phyloP scores from a whole-genome alignment of 2,888 invertebrate genomes.

The Sphaerophoria rueppellii region DNA sequence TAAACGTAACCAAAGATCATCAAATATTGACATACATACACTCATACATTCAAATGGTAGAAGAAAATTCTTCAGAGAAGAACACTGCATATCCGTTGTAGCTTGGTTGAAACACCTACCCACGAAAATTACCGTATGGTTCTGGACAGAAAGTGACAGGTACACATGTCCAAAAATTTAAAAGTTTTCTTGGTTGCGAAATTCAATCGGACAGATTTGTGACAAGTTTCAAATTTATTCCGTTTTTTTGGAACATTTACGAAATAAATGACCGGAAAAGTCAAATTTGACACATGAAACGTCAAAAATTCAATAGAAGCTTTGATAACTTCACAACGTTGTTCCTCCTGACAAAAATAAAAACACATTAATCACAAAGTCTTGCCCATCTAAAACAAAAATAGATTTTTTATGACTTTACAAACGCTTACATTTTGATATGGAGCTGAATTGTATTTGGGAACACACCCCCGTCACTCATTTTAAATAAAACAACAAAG shows the following conservation, averaged over 20 bases:
- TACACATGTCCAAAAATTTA: constrained; percentile 1
- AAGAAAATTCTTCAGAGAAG: constrained; percentile 12
- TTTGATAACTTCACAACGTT: too few species aligned
- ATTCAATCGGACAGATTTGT: too few species aligned
- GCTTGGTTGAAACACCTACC: constrained; percentile 6
- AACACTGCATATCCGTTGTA: constrained; percentile 27
- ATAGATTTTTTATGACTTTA: not conserved
- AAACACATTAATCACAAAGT: not conserved
- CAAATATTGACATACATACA: constrained; percentile 59
- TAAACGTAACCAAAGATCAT: constrained; percentile 60
- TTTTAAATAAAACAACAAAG: constrained; percentile 3
- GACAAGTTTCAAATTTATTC: constrained; percentile 7
- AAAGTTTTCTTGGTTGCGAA: too few species aligned
- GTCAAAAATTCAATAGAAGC: not conserved
- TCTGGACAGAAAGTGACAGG: constrained; percentile 31
- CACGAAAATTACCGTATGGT: constrained; percentile 27
- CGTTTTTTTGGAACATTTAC: constrained; percentile 9
- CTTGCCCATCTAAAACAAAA: not conserved
- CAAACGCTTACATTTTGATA: constrained; percentile 10
- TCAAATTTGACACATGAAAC: constrained; percentile 10
- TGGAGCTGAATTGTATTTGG: constrained; percentile 11
- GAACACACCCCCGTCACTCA: constrained; percentile 4
- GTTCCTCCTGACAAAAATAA: not conserved
- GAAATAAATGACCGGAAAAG: not conserved
- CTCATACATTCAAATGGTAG: not conserved